These are phyloP conservation scores for Trogon surrucura DNA, from an alignment of 2,113 vertebrate species.

Conservation along the genomic window DNA sequence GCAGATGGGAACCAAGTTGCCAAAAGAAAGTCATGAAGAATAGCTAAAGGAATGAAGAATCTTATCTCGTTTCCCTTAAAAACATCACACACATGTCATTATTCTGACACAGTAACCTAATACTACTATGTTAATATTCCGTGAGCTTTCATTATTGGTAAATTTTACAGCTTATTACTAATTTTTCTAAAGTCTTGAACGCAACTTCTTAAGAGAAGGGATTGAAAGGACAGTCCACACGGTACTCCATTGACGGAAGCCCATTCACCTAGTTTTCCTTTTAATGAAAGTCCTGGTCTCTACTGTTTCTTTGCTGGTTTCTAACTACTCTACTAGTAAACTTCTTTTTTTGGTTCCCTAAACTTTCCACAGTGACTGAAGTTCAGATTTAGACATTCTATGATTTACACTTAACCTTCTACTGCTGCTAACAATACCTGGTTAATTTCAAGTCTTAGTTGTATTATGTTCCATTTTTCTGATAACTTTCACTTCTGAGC, in stretches of 20 bases:
- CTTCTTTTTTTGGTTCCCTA: not conserved
- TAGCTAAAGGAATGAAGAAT: not conserved
- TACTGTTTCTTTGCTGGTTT: not conserved
- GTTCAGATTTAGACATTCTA: not conserved
- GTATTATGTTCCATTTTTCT: not conserved
- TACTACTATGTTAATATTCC: not conserved
- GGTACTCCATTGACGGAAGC: not conserved
- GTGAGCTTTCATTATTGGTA: not conserved
- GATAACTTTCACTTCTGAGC: not conserved
- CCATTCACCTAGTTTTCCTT: not conserved
- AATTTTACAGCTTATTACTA: not conserved
- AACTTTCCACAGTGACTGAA: not conserved
- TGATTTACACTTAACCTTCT: not conserved
- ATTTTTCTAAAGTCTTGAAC: not conserved
- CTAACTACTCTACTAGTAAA: not conserved
- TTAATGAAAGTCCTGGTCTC: not conserved
- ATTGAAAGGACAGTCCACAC: not conserved
- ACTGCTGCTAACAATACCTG: accelerated
- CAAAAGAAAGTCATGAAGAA: not conserved
- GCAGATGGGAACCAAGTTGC: not conserved
- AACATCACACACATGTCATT: not conserved
- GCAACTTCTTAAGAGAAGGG: not conserved
- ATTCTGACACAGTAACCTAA: not conserved
- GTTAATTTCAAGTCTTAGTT: not conserved
- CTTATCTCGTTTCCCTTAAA: not conserved